phyloP scores from a whole-genome alignment of 2,888 invertebrate genomes.

The Chrysomela aeneicollis region DNA sequence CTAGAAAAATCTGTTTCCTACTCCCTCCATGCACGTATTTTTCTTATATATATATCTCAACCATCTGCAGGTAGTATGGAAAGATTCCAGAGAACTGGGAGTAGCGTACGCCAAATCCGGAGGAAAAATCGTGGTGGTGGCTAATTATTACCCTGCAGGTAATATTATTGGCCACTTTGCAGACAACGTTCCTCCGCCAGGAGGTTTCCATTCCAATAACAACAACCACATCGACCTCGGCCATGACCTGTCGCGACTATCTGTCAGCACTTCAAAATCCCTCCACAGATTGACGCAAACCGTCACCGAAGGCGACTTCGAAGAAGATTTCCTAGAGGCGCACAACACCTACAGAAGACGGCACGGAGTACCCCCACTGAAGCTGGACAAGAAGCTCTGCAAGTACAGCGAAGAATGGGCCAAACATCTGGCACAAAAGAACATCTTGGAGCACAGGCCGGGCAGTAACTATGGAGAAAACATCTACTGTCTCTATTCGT shows the following conservation, averaged over 20 bases:
- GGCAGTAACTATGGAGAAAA: slow-evolving; percentile 86
- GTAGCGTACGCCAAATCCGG: slow-evolving; percentile 73
- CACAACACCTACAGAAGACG: slow-evolving; percentile 76
- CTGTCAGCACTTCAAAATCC: slow-evolving; percentile 45
- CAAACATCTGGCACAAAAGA: slow-evolving; percentile 70
- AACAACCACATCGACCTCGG: slow-evolving; percentile 56
- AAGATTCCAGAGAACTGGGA: slow-evolving; percentile 75
- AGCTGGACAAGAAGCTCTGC: slow-evolving; percentile 70
- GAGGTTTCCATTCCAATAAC: slow-evolving; percentile 52
- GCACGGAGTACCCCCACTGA: slow-evolving; percentile 75
- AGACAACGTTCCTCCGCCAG: slow-evolving; percentile 74
- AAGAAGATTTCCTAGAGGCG: slow-evolving; percentile 74
- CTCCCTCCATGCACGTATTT: too few relatives aligned
- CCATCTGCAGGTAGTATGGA: slow-evolving; percentile 73
- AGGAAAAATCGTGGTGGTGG: slow-evolving; percentile 84
- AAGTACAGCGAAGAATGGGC: slow-evolving; percentile 79
- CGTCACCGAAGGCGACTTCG: slow-evolving; percentile 64
- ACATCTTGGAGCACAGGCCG: slow-evolving; percentile 75
- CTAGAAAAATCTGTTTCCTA: too few relatives aligned
- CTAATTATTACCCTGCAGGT: slow-evolving; percentile 86
- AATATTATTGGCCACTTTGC: slow-evolving; percentile 79
- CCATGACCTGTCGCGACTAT: slow-evolving; percentile 51
- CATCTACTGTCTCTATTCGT: slow-evolving; percentile 79
- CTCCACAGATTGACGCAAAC: slow-evolving; percentile 29
- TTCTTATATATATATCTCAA: too few relatives aligned